Percentiles rank a stretch among this genome's conserved stretches.
Evolutionary conservation across 2,888 invertebrate species (phyloP).

Genomic region (Pristionchus arcanus): DNA sequence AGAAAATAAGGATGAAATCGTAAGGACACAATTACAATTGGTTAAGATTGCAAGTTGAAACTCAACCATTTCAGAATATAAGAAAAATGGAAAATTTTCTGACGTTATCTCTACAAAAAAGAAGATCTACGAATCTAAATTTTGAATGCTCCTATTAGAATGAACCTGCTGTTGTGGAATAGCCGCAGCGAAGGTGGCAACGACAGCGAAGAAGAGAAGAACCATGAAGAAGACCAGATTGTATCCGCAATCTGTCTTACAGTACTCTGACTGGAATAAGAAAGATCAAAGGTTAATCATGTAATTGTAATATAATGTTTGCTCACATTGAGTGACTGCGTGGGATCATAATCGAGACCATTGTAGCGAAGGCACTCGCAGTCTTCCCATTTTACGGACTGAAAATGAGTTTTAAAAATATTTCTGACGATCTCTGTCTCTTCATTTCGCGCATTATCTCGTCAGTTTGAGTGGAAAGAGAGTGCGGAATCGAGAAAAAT

Average conservation of each 20-base stretch:
- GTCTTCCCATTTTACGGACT: slow-evolving; percentile 46
- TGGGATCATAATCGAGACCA: neutral
- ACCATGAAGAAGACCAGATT: slow-evolving; percentile 72
- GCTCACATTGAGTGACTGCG: slow-evolving; percentile 5
- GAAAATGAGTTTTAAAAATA: too few species aligned
- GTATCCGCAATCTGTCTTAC: slow-evolving; percentile 73
- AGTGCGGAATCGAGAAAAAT: too few species aligned
- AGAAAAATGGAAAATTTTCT: too few species aligned
- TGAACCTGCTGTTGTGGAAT: slow-evolving; percentile 77
- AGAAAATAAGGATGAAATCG: neutral
- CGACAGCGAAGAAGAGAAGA: slow-evolving; percentile 76
- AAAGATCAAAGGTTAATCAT: slow-evolving; percentile 9
- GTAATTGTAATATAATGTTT: too few species aligned
- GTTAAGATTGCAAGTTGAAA: neutral
- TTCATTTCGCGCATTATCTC: too few species aligned
- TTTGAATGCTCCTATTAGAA: neutral
- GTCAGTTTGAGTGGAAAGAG: neutral
- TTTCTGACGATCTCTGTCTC: too few species aligned
- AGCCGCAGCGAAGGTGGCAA: slow-evolving; percentile 77
- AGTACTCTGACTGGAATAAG: slow-evolving; percentile 61
- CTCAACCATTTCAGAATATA: neutral
- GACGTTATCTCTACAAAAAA: too few species aligned
- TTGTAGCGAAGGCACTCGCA: slow-evolving; percentile 32
- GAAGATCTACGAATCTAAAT: too few species aligned
- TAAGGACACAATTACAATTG: neutral